Evolutionary conservation across 2,888 invertebrate species (phyloP).

Genomic region (Trissolcus japonicus): DNA sequence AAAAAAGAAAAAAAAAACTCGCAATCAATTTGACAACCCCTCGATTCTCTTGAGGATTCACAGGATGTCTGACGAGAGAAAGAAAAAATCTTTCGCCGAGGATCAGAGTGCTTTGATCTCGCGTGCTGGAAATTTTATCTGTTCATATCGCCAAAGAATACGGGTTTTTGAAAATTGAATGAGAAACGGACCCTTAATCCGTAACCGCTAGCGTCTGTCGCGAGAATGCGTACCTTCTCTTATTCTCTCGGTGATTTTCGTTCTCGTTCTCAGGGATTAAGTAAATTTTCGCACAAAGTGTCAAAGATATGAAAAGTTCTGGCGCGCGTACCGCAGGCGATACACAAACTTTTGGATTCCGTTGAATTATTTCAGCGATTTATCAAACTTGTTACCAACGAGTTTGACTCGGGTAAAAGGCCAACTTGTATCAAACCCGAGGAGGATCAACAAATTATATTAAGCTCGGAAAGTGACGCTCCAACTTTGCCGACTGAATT

Average conservation of each 20-base stretch:
- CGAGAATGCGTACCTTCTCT: constrained; percentile 29
- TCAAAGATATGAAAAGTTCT: constrained; percentile 44
- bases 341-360: constrained; percentile 31
- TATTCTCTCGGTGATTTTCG: constrained; percentile 28
- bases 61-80: constrained; percentile 18
- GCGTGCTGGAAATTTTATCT: constrained; percentile 30
- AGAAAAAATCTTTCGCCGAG: constrained; percentile 26
- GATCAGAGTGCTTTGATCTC: constrained; percentile 48
- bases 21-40: constrained; percentile 49
- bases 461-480: constrained; percentile 20
- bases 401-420: constrained; percentile 38
- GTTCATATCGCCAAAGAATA: constrained; percentile 35
- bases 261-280: constrained; percentile 31
- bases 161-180: constrained; percentile 46
- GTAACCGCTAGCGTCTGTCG: constrained; percentile 24
- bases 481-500: constrained; percentile 17
- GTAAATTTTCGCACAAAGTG: constrained; percentile 40
- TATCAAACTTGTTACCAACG: constrained; percentile 36
- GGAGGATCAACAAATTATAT: constrained; percentile 42
- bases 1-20: constrained; percentile 22
- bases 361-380: constrained; percentile 47
- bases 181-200: constrained; percentile 26
- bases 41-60: constrained; percentile 26
- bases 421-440: constrained; percentile 32
- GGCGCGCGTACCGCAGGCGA: constrained; percentile 1